These are phyloP conservation scores for Zoanthus sociatus DNA, from an alignment of 92 coral and sea anemone genomes.

Conservation along the genomic window DNA sequence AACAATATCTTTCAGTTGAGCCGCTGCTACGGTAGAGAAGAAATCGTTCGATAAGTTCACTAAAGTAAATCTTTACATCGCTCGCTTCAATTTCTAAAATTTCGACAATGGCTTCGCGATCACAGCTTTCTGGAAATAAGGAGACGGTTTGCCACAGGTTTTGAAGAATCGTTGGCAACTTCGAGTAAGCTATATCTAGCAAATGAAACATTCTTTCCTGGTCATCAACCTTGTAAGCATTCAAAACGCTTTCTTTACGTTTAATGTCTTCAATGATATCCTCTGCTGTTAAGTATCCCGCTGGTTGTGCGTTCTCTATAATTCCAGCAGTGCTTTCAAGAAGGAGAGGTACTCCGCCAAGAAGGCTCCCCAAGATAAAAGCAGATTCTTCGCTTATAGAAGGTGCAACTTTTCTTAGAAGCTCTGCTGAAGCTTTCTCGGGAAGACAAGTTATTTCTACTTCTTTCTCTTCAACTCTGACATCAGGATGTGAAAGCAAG, in stretches of 20 bases:
- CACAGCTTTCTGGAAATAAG: constrained; percentile 33
- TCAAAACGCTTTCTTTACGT: constrained; percentile 22
- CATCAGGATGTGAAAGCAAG: constrained; percentile 40
- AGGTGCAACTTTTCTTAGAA: constrained; percentile 29
- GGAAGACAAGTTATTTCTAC: constrained; percentile 22
- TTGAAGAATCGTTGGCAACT: constrained; percentile 35
- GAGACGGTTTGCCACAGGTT: constrained; percentile 16
- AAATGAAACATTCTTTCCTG: constrained; percentile 40
- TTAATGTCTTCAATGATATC: constrained; percentile 29
- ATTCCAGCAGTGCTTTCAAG: constrained; percentile 34
- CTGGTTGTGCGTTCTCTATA: constrained; percentile 8
- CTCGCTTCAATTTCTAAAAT: not conserved
- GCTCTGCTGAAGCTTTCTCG: constrained; percentile 31
- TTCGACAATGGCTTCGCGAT: not conserved
- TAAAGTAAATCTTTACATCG: not conserved
- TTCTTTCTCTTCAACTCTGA: constrained; percentile 41
- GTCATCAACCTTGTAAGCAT: constrained; percentile 35
- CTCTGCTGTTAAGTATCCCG: constrained; percentile 22
- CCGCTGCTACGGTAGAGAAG: not conserved
- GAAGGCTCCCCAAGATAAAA: not conserved
- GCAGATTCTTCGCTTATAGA: constrained; percentile 26
- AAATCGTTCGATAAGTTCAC: constrained; percentile 25
- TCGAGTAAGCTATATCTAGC: constrained; percentile 25
- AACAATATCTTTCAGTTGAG: not conserved
- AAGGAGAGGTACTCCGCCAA: constrained; percentile 38